phyloP scores from a whole-genome alignment of 2,888 invertebrate genomes.

The Eremobia ochroleuca region DNA sequence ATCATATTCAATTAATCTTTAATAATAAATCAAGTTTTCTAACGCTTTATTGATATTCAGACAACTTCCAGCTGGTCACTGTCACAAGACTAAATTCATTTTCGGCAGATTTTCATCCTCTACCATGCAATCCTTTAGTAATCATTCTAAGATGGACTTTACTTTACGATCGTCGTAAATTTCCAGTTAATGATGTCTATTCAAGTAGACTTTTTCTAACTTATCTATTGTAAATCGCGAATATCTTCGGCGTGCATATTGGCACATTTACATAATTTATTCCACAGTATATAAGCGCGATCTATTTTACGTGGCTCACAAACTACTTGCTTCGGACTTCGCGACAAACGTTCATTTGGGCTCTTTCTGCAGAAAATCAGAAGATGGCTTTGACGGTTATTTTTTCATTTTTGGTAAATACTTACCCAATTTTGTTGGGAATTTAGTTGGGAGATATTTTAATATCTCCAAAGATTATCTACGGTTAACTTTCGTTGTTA shows the following conservation, averaged over 20 bases:
- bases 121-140: neutral
- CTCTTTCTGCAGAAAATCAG: constrained; percentile 27
- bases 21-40: constrained; percentile 8
- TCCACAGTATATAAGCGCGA: constrained; percentile 67
- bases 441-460: no score
- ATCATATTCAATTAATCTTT: constrained; percentile 11
- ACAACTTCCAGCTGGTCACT: neutral
- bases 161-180: constrained; percentile 4
- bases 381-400: constrained; percentile 50
- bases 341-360: constrained; percentile 45
- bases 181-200: constrained; percentile 4
- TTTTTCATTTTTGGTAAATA: constrained; percentile 55
- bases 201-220: constrained; percentile 15
- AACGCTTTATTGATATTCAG: neutral
- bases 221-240: constrained; percentile 32
- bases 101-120: neutral
- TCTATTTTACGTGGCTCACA: constrained; percentile 50
- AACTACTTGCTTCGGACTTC: constrained; percentile 54
- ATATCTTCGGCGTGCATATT: constrained; percentile 54
- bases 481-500: neutral
- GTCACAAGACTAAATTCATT: neutral
- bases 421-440: neutral
- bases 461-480: neutral
- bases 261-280: constrained; percentile 60
- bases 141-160: neutral